Evolutionary conservation across 2,888 invertebrate species (phyloP), one percentile per base, ranked within the genome.

Genomic region (Gryllus longicercus): DNA sequence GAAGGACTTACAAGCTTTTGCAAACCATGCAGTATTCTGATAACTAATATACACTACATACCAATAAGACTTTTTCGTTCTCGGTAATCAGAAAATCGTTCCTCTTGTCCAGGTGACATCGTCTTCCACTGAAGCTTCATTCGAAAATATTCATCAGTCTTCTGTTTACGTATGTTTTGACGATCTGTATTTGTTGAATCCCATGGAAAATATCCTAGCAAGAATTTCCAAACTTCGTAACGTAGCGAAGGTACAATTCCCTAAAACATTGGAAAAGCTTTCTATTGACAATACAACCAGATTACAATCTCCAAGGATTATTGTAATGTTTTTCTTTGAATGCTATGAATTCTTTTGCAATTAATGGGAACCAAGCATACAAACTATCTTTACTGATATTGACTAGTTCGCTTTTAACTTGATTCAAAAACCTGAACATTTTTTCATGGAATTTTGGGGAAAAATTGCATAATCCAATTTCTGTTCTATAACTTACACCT

Each of bases 71-170:
- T 96, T 88, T 98, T 98, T 83, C 96, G 90, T 84, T 98, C 98
- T 81, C 95, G 91, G 86, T 94, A 96, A 84, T 95, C 94, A 2
- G 94, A 90, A 87, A 98, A 99, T 83, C 95, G 92, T 1, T 91
- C 90, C 86, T 98, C 97, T 87, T 99, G 99, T 0, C 91, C 92
- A 21, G 91, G 90, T 0, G 94, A 93, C 88, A 99, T 95, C 1
- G 95, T 94, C 83, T 94, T 91, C 99, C 99, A 99, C 86, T 99
- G 99, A 25, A 95, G 89, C 86, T 99, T 99, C 97, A 99, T 98
- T 77, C 92, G 91, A 87, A 93, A 96, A 87, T 99, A 99, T 86
- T 97, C 96, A 82, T 94, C 92, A 82, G 92, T 92, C 87, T 93
- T 94, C 83, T 91, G 89, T 85, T 92, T 92, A 63, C 93, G 91